Evolutionary conservation across 2,888 invertebrate genomes (phyloP), one percentile per base, ranked within the genome.

Genomic region (Autographa pulchrina): DNA sequence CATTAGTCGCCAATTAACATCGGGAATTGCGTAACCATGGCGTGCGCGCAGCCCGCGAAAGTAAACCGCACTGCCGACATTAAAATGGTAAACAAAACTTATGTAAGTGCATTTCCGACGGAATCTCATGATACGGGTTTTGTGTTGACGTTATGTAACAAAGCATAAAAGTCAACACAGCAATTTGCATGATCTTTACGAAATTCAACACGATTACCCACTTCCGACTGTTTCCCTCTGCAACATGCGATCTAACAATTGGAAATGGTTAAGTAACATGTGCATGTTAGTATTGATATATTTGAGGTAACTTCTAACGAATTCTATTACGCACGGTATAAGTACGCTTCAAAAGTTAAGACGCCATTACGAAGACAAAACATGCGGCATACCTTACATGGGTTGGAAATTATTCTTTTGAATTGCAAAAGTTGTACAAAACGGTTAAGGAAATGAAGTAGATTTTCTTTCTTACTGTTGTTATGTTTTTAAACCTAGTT

Each of bases 1-100:
- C 94, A 94, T 94, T 94, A 94, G 90, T 85, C 84, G 85, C 85
- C 91, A 92, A 94, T 94, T 93, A 93, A 88, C 86, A 89, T 77
- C 78, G 78, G 79, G 68, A 75, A 89, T 94, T 94, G 88, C 91
- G 90, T 86, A 94, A 94, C 83, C 72, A 85, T 87, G 82, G 70
- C 75, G 84, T 81, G 67, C 80, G 82, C 75, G 81, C 76, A 87
- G 70, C 65, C 79, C 79, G 93, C 91, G 94, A 94, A 95, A 94
- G 94, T 91, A 88, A 90, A 90, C 84, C 86, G 85, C 85, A 77
- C 82, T 85, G 84, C 83, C 71, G 75, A 75, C 85, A 80, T 72
- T 77, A 84, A 90, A 80, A 84, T 87, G 88, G 90, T 93, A 93
- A 94, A 94, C 91, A 94, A 91, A 91, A 88, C 90, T 95, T 94